Base-by-base conservation (phyloP, 2,888 invertebrate species). In the Morpho achilles region DNA sequence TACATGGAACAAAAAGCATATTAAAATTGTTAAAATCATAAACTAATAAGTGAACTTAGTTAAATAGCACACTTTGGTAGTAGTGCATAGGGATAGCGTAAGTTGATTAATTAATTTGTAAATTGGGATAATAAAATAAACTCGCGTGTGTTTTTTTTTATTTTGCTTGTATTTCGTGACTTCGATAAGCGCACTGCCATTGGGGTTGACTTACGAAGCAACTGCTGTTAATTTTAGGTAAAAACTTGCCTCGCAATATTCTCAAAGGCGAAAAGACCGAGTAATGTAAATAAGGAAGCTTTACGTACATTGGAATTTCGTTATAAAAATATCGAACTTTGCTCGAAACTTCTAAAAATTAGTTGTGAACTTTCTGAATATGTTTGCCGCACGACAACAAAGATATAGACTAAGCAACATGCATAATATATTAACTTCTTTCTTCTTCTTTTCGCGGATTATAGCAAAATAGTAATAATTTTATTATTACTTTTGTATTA, bases 191-290 rank as follows among this genome's bases (percentile, higher is more conserved):
- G 61, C 56, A 59, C 54, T 59, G 46, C 58, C 71, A 72, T 71
- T 74, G 77, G 77, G 77, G 77, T 77, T 76, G 77, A 80, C 79
- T 82, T 76, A 71, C 50, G 69, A 75, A 71, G 77, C 77, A 83
- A 84, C 84, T 82, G 79, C 79, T 79, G 79, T 80, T 77, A 84
- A 84, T 76, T 84, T 82, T 75, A 74, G 75, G 76, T 73, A 78
- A 74, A 80, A 82, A 80, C 81, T 82, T 79, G 70, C 77, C 77
- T 74, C 67, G 69, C 77, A 83, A 82, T 83, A 80, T 84, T 84
- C 74, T 73, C 68, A 69, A 66, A 75, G 72, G 74, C 67, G 77
- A 76, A 76, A 80, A 76, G 70, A 75, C 67, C 73, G 71, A 76
- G 73, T 68, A 74, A 76, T 64, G 77, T 69, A 78, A 82, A 80